Base-by-base conservation (phyloP, 1,140 invertebrate genomes). In the Nasonia longicornis region DNA sequence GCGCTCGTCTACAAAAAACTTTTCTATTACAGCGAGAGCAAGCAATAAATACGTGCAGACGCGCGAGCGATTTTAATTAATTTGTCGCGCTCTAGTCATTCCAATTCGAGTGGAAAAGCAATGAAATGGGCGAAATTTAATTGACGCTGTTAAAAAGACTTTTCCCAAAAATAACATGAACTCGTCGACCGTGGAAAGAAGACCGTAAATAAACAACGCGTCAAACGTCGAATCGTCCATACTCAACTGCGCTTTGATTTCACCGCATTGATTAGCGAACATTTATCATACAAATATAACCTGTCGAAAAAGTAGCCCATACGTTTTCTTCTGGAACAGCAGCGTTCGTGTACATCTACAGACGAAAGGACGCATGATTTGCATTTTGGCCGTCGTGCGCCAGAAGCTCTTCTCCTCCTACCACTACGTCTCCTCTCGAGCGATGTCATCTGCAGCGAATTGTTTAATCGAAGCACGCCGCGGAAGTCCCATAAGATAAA, bases 401-500 rank as follows among this genome's bases (percentile, higher is more conserved):
- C 26, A 31, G 66, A 29, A 69, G 66, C 31, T 69, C 26, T 31
- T 16, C 26, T 11, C 66, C 11, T 69, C 66, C 10, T 67, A 20
- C 29, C 29, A 35, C 31, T 35, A 35, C 66, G 7, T 69, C 26
- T 31, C 3, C 66, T 12, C 20, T 16, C 35, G 7, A 26, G 66
- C 31, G 66, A 79, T 73, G 58, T 29, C 78, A 79, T 73, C 70
- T 79, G 70, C 70, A 79, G 52, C 35, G 70, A 38, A 48, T 79
- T 73, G 35, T 73, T 79, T 72, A 73, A 79, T 79, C 78, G 70
- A 73, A 45, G 70, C 52, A 73, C 52, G 70, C 63, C 3, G 14
- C 48, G 20, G 35, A 77, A 70, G 22, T 45, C 20, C 20, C n/a
- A 11, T 82, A 73, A 77, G 81, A 86, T 86, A 84, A 85, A 86